Conservation (phyloP, 2,797 vertebrate genomes). For the Okamejei kenojei region DNA sequence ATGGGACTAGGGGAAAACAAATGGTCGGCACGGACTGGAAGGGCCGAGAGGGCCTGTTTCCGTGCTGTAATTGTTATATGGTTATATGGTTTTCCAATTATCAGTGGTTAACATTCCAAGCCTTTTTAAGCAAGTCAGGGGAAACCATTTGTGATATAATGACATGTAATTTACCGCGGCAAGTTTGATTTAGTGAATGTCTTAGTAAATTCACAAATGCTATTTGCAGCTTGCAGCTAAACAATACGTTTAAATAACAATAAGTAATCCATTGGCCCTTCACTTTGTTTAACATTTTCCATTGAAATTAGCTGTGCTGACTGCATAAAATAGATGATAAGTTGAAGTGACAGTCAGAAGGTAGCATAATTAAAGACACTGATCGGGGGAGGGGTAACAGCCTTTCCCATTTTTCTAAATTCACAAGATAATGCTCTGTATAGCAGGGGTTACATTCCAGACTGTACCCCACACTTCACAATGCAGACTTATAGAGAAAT, state of each 20-base stretch:
- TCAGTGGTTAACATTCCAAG: conserved; percentile 44
- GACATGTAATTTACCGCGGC: conserved; percentile 42
- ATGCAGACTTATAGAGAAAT: background rate
- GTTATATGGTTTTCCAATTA: background rate
- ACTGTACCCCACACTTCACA: background rate
- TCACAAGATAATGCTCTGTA: background rate
- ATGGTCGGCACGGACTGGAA: too few species aligned
- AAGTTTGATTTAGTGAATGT: conserved; percentile 4
- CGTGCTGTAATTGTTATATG: too few species aligned
- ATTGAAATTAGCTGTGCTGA: background rate
- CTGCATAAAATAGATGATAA: background rate
- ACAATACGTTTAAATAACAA: background rate
- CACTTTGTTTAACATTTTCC: background rate
- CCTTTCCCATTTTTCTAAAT: background rate
- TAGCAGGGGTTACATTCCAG: background rate
- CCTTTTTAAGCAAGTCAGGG: conserved; percentile 51
- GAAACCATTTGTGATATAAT: conserved; percentile 45
- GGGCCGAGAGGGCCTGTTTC: too few species aligned
- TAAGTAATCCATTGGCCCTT: background rate
- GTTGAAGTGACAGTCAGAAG: conserved; percentile 46
- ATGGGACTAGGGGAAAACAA: too few species aligned
- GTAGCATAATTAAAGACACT: conserved; percentile 57
- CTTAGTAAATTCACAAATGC: background rate
- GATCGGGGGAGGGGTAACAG: conserved; percentile 44
- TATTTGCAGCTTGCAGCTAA: background rate